Base-by-base conservation (phyloP, 2,797 vertebrate genomes). In the Cetoscarus ocellatus region DNA sequence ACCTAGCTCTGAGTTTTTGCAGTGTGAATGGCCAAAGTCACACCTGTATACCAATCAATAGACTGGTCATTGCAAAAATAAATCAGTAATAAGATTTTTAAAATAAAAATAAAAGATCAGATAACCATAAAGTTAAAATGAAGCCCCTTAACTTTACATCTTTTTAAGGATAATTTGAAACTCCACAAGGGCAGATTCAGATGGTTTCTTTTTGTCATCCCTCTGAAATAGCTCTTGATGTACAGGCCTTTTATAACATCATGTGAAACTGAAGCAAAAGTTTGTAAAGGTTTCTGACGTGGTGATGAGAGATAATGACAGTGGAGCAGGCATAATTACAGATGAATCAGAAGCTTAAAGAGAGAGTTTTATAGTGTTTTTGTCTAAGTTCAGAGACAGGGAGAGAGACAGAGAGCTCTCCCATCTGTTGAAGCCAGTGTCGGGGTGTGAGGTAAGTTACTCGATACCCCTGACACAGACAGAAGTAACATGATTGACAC, bases 371-470 rank as follows among this genome's bases (percentile, higher is more conserved):
- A 50, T 19, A 58, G 45, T 27, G 59, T 55, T 60, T 48, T 17
- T 53, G n/a, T 67, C 38, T 0, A 7, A 67, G 36, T 54, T 77
- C 58, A 67, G 57, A 77, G 63, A 55, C 35, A 61, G 75, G 62
- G 15, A 69, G 43, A 5, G 43, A 81, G 72, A 73, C 64, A 8
- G 38, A 10, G 70, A 73, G 12, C 36, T 71, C 49, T 60, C 63
- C 56, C 58, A 43, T 71, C 74, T 79, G 73, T 66, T 87, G 75
- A 74, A 86, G 82, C 79, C 73, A 61, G 73, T 47, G 64, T 51
- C 12, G 10, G 45, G 54, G 63, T 63, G 83, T 82, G 90, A 86
- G 85, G 70, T 89, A 76, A 88, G 90, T 87, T 86, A 92, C 87
- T 71, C 8, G 67, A 89, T 72, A 75, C 86, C 47, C 51, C 89